phyloP scores from a whole-genome alignment of 2,113 vertebrate genomes.

The Carettochelys insculpta region DNA sequence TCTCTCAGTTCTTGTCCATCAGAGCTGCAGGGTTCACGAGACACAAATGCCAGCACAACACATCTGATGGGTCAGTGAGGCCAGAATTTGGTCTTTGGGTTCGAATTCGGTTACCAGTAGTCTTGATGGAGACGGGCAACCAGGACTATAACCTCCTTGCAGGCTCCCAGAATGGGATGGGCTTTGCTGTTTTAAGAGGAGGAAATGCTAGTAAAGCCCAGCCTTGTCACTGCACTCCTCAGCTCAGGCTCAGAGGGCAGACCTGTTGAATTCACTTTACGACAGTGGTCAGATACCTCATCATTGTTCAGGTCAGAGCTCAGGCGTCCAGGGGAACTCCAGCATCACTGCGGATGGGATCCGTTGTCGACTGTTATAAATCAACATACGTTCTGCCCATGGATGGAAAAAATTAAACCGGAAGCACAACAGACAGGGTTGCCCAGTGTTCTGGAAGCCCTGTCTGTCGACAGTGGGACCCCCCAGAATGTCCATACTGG shows the following conservation, averaged over 20 bases:
- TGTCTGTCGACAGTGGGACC: no score
- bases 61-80: neutral
- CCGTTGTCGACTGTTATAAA: neutral
- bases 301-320: neutral
- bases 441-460: no score
- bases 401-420: no score
- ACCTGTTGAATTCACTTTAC: fast-evolving
- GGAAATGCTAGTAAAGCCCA: neutral
- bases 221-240: neutral
- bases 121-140: neutral
- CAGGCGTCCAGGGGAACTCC: neutral
- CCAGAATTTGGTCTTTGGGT: neutral
- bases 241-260: neutral
- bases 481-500: no score
- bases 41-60: no score
- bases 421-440: no score
- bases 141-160: neutral
- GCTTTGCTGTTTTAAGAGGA: neutral
- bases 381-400: neutral
- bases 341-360: neutral
- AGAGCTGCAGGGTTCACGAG: no score
- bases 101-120: neutral
- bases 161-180: neutral
- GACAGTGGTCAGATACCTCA: fast-evolving
- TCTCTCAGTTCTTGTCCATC: no score